Evolutionary conservation across 2,113 vertebrate species (phyloP).

Genomic region (Poeciliopsis turrubarensis): DNA sequence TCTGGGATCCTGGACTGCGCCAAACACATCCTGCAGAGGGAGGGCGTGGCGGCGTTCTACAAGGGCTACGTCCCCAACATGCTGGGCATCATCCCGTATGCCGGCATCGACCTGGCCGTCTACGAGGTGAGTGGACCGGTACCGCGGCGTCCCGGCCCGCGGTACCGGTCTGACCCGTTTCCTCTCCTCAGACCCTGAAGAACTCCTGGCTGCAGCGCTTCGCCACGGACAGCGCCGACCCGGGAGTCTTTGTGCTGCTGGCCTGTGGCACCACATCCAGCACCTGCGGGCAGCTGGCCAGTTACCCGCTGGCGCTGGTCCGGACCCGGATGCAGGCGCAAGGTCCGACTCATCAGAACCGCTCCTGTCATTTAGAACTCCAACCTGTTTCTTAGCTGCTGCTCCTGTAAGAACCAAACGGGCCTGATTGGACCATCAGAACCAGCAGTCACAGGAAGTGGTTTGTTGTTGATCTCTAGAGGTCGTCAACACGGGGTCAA

Average conservation of each 20-base stretch:
- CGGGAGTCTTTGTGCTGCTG: conserved; percentile 92
- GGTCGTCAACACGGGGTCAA: no score
- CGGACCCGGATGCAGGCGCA: conserved; percentile 97
- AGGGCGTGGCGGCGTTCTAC: conserved; percentile 91
- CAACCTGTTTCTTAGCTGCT: not conserved
- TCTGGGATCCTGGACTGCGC: conserved; percentile 88
- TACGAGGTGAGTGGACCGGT: conserved; percentile 86
- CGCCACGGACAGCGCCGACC: conserved; percentile 89
- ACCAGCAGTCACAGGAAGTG: no score
- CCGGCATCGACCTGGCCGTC: conserved; percentile 95
- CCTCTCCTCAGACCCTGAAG: conserved; percentile 86
- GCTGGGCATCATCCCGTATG: conserved; percentile 96
- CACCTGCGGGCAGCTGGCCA: conserved; percentile 94
- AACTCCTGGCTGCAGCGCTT: conserved; percentile 92
- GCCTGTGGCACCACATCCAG: conserved; percentile 96
- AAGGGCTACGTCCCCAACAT: conserved; percentile 96
- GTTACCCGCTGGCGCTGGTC: conserved; percentile 94
- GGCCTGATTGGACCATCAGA: not conserved
- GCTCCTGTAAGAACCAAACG: not conserved
- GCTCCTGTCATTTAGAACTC: not conserved
- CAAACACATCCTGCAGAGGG: conserved; percentile 86
- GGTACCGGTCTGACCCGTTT: not conserved
- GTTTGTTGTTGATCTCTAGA: no score
- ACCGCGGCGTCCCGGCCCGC: no score
- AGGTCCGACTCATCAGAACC: conserved; percentile 79